These are phyloP conservation scores for Anastrepha obliqua DNA, from an alignment of 1,140 invertebrate species.

Conservation along the genomic window DNA sequence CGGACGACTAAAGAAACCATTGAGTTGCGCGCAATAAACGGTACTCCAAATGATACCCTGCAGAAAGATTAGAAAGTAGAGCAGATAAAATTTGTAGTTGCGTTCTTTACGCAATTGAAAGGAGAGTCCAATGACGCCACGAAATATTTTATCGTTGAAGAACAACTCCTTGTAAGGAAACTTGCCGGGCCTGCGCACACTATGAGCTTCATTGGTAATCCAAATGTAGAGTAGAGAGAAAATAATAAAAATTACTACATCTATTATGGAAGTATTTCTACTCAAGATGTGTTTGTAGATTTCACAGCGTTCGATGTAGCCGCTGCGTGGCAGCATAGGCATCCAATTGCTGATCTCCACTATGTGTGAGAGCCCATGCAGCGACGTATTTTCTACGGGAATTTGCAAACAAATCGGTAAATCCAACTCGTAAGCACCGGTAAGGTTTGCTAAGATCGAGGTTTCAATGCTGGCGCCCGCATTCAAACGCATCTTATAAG, in stretches of 20 bases:
- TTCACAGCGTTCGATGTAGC: background rate
- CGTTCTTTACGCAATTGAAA: background rate
- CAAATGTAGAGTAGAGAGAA: constrained; percentile 10
- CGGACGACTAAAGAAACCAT: background rate
- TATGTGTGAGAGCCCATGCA: background rate
- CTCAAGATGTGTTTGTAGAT: background rate
- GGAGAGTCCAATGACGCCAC: constrained; percentile 31
- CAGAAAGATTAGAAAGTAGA: constrained; percentile 38
- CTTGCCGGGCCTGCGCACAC: background rate
- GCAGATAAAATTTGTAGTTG: background rate
- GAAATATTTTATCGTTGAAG: constrained; percentile 46
- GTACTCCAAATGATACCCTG: constrained; percentile 35
- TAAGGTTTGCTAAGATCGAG: background rate
- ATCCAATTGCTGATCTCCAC: constrained; percentile 47
- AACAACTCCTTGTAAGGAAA: background rate
- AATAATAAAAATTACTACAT: background rate
- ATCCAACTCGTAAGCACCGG: constrained; percentile 9
- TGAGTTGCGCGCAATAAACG: background rate
- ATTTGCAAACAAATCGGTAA: constrained; percentile 21
- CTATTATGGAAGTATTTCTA: background rate
- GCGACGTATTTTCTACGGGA: constrained; percentile 25
- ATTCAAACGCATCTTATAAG: background rate
- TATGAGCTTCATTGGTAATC: background rate
- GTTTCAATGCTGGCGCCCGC: background rate
- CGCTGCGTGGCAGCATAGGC: constrained; percentile 29